Conservation (phyloP, 2,113 vertebrate genomes). For the Blennius ocellaris region DNA sequence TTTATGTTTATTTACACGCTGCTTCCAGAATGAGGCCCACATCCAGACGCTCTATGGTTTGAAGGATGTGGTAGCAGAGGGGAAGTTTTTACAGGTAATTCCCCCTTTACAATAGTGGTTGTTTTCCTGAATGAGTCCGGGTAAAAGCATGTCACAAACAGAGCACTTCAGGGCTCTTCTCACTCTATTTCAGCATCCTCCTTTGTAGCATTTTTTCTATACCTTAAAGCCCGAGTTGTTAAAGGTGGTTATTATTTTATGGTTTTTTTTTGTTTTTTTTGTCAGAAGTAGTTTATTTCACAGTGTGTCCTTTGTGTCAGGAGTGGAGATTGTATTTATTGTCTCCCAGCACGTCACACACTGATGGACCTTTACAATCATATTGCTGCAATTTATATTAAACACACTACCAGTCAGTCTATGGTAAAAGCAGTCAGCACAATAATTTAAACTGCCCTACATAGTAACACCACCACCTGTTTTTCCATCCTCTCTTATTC, state of each 20-base stretch:
- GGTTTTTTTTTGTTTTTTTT: neutral
- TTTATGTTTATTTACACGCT: constrained; percentile 68
- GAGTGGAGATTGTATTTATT: constrained; percentile 4
- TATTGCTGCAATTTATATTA: constrained; percentile 27
- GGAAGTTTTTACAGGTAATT: constrained; percentile 66
- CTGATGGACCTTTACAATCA: constrained; percentile 12
- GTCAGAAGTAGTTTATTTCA: constrained; percentile 18
- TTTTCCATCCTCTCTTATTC: no score
- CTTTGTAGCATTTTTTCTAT: neutral
- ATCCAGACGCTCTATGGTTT: constrained; percentile 31
- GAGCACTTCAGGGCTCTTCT: constrained; percentile 25
- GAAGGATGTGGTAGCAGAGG: constrained; percentile 20
- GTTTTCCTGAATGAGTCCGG: constrained; percentile 48
- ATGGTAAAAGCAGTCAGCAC: no score
- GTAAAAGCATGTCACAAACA: constrained; percentile 24
- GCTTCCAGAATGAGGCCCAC: constrained; percentile 36
- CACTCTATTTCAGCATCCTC: constrained; percentile 21
- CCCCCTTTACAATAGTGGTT: constrained; percentile 52
- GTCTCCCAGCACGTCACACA: constrained; percentile 20
- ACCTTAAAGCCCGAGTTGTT: constrained; percentile 25
- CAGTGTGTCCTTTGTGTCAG: neutral
- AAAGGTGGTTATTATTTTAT: no score
- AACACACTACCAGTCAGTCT: neutral
- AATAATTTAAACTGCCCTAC: no score
- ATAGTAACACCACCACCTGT: no score